A percentile compares a stretch with the other conserved stretches of the same genome.
Conservation (phyloP, 2,888 invertebrate genomes). For the Yponomeuta evonymella region DNA sequence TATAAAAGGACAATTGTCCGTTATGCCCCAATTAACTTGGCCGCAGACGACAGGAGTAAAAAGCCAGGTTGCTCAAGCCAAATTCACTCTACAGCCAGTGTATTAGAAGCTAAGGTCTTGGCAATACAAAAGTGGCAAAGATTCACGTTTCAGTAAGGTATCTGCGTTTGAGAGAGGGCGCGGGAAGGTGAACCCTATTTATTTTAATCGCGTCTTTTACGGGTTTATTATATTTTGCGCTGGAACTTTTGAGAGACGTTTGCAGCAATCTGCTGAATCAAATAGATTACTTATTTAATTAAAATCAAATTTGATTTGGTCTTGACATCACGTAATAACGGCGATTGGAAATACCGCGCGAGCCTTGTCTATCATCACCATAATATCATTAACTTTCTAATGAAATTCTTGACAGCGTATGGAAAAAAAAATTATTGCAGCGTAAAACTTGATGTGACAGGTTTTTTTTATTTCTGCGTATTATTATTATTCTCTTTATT, state of each 20-base stretch:
- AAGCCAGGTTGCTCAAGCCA: neutral
- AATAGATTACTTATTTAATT: neutral
- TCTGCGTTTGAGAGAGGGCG: neutral
- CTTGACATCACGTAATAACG: neutral
- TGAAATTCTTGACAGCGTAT: too few relatives aligned
- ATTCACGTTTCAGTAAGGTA: neutral
- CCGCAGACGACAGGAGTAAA: neutral
- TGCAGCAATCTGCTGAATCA: neutral
- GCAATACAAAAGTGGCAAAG: neutral
- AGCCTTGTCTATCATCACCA: too few relatives aligned
- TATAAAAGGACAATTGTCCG: slow-evolving; percentile 9
- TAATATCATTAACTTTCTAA: too few relatives aligned
- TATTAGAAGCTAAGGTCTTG: neutral
- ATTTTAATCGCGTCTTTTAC: neutral
- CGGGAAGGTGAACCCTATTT: neutral
- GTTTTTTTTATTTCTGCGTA: too few relatives aligned
- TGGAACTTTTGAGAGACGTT: neutral
- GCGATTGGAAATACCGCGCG: neutral
- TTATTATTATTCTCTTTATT: too few relatives aligned
- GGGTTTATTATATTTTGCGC: neutral
- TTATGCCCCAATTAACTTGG: slow-evolving; percentile 8
- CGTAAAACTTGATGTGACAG: too few relatives aligned
- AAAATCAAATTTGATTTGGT: neutral
- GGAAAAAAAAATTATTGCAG: too few relatives aligned
- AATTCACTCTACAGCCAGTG: neutral